Conservation (phyloP, 2,113 vertebrate genomes). For the Narcine bancroftii region DNA sequence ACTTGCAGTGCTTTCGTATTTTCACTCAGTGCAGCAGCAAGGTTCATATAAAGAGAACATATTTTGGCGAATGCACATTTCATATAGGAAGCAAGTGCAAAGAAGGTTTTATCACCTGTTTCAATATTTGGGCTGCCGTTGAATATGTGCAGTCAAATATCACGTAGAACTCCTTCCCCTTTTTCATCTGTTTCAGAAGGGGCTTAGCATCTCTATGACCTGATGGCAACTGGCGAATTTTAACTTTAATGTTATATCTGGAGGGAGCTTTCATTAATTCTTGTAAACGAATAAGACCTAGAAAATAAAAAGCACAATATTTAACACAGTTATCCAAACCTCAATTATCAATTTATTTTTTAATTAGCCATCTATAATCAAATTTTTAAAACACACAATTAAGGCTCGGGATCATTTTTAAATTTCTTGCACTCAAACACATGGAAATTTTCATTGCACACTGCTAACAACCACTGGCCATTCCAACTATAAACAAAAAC, state of each 20-base stretch:
- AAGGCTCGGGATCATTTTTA: background rate
- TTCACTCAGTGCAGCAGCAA: background rate
- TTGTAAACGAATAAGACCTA: conserved; percentile 92
- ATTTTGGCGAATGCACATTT: no score
- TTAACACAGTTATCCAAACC: background rate
- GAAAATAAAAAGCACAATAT: conserved; percentile 43
- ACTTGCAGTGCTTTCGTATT: background rate
- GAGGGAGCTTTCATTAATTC: conserved; percentile 98
- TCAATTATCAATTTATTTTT: background rate
- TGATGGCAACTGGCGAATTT: conserved; percentile 88
- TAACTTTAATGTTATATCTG: conserved; percentile 92
- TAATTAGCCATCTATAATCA: background rate
- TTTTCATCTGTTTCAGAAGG: conserved; percentile 97
- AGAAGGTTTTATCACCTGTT: conserved; percentile 68
- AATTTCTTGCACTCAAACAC: background rate
- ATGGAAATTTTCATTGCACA: background rate
- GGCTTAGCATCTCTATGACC: conserved; percentile 88
- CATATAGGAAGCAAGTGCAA: background rate
- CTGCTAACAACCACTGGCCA: background rate
- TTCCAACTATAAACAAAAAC: background rate
- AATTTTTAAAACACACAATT: background rate
- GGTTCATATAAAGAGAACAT: no score
- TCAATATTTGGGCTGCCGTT: conserved; percentile 82
- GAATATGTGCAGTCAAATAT: conserved; percentile 93
- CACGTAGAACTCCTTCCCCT: conserved; percentile 87